Evolutionary conservation across 2,113 vertebrate species (phyloP).

Genomic region (Oryzias javanicus): DNA sequence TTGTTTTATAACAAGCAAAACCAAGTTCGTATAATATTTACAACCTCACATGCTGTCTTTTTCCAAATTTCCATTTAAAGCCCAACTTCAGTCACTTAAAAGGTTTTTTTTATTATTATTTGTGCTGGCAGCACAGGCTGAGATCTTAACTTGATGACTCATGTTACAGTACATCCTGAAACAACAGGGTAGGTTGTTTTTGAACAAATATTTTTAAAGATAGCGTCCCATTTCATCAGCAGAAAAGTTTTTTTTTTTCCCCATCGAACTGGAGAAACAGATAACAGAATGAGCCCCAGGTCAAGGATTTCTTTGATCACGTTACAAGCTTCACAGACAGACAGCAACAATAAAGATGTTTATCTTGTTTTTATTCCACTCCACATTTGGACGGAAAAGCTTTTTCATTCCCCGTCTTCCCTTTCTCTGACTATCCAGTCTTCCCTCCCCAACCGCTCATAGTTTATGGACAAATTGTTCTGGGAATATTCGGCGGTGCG

Average conservation of each 20-base stretch:
- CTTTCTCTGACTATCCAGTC: conserved; percentile 4
- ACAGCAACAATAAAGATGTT: conserved; percentile 34
- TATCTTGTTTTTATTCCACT: conserved; percentile 12
- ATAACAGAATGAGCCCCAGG: conserved; percentile 39
- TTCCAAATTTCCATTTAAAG: background rate
- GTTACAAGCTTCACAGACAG: conserved; percentile 40
- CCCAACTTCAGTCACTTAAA: background rate
- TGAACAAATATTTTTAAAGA: conserved; percentile 16
- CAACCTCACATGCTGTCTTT: background rate
- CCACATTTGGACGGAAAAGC: conserved; percentile 1
- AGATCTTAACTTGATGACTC: background rate
- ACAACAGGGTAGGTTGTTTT: conserved; percentile 12
- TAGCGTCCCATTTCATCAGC: conserved; percentile 27
- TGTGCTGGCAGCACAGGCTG: background rate
- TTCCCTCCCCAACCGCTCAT: background rate
- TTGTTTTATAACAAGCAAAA: background rate
- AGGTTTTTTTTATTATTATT: conserved; percentile 1
- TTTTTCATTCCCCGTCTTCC: conserved; percentile 9
- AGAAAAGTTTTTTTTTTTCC: conserved; percentile 23
- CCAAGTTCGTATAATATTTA: background rate
- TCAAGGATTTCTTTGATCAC: conserved; percentile 57
- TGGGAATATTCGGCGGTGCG: conserved; percentile 14
- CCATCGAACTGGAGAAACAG: conserved; percentile 27
- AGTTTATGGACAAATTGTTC: conserved; percentile 25
- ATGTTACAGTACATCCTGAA: conserved; percentile 19